Conservation (phyloP, 2,113 vertebrate species). For the Phocoena phocoena region DNA sequence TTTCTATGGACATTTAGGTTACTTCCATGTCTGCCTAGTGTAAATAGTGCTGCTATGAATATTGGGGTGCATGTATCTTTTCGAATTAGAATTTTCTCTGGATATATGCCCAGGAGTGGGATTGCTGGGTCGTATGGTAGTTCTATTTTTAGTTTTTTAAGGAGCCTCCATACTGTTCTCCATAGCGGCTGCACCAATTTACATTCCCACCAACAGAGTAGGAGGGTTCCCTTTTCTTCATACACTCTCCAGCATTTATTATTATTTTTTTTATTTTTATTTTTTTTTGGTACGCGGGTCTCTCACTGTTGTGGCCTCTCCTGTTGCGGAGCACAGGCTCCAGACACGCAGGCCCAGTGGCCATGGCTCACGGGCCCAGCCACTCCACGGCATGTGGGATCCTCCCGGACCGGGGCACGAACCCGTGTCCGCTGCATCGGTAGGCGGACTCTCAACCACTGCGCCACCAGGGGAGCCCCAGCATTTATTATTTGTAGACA, state of each 20-base stretch:
- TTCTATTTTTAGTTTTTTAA: background rate
- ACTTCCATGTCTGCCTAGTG: background rate
- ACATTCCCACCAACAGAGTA: background rate
- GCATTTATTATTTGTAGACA: background rate
- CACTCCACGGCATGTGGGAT: too few relatives aligned
- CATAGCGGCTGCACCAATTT: background rate
- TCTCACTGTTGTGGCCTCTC: too few relatives aligned
- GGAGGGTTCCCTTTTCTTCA: background rate
- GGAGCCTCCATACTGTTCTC: background rate
- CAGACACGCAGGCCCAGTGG: too few relatives aligned
- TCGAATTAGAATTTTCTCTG: too few relatives aligned
- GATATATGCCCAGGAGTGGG: background rate
- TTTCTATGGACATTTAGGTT: background rate
- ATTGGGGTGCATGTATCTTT: background rate
- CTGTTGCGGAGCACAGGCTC: too few relatives aligned
- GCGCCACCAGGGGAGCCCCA: too few relatives aligned
- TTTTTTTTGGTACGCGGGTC: too few relatives aligned
- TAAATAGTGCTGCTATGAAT: background rate
- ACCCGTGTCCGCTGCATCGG: too few relatives aligned
- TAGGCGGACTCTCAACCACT: too few relatives aligned
- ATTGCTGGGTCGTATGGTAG: background rate
- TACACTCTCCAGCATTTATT: background rate
- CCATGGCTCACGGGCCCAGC: too few relatives aligned
- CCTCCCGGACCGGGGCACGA: too few relatives aligned
- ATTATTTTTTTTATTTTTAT: background rate